phyloP scores from a whole-genome alignment of 53 echinoderm and acorn worm species.

The Echinometra lucunter region DNA sequence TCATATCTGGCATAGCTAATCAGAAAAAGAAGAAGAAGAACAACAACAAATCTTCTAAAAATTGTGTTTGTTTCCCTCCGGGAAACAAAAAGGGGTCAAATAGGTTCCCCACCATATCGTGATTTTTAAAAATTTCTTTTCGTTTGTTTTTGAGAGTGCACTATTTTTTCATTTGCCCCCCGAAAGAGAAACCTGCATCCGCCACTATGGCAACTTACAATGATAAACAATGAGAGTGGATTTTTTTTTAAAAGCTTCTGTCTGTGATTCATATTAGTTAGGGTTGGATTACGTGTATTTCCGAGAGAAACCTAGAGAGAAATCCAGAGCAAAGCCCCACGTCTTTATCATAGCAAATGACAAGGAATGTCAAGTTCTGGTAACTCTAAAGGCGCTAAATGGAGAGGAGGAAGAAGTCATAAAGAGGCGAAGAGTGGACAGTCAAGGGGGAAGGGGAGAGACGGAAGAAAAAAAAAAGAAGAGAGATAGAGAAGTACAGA shows the following conservation, averaged over 20 bases:
- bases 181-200: no score
- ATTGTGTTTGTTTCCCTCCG: no score
- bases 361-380: background rate
- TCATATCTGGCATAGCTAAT: no score
- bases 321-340: background rate
- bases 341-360: slow-evolving; percentile 1
- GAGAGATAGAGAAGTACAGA: background rate
- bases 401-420: background rate
- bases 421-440: background rate
- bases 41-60: no score
- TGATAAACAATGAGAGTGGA: background rate
- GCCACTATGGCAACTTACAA: no score
- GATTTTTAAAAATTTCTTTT: no score
- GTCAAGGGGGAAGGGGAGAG: background rate
- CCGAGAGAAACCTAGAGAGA: background rate
- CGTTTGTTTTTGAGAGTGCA: no score
- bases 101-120: no score
- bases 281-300: background rate
- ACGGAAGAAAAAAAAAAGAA: background rate
- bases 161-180: no score
- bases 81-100: no score
- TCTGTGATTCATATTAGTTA: background rate
- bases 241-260: background rate
- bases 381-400: background rate
- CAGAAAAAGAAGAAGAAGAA: no score